A percentile compares a stretch with the other conserved stretches of the same genome.
Conservation (phyloP, 2,113 vertebrate genomes). For the Periophthalmodon schlosseri region DNA sequence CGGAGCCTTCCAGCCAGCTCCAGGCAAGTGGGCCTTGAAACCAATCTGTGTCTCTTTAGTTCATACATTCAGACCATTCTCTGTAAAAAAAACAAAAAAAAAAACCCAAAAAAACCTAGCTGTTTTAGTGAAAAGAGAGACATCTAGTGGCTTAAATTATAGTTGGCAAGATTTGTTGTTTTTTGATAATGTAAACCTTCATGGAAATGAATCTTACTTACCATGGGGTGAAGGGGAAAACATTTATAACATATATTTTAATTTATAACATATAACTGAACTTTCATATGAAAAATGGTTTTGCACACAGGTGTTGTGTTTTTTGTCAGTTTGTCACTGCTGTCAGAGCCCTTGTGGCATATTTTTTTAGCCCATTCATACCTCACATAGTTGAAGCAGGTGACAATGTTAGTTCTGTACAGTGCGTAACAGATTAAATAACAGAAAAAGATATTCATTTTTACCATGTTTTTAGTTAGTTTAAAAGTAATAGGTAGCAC, state of each 20-base stretch:
- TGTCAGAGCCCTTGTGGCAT: background rate
- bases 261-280: too few species aligned
- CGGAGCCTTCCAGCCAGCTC: conserved; percentile 84
- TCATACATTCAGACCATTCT: background rate
- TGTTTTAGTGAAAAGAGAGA: conserved; percentile 18
- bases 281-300: too few species aligned
- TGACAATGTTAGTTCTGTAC: background rate
- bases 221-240: background rate
- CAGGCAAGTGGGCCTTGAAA: conserved; percentile 72
- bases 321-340: background rate
- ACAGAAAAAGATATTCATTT: background rate
- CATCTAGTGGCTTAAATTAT: conserved; percentile 51
- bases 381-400: background rate
- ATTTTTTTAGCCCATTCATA: background rate
- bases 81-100: background rate
- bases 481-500: too few species aligned
- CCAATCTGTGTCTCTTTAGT: background rate
- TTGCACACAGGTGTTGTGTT: background rate
- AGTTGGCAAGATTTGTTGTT: background rate
- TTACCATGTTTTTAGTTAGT: background rate
- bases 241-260: background rate
- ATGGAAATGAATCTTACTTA: background rate
- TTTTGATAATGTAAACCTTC: background rate
- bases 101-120: background rate
- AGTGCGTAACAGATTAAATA: background rate